Evolutionary conservation across 2,797 vertebrate genomes (phyloP), one percentile per base, ranked within the genome.

Genomic region (Thripadectes ignobilis): DNA sequence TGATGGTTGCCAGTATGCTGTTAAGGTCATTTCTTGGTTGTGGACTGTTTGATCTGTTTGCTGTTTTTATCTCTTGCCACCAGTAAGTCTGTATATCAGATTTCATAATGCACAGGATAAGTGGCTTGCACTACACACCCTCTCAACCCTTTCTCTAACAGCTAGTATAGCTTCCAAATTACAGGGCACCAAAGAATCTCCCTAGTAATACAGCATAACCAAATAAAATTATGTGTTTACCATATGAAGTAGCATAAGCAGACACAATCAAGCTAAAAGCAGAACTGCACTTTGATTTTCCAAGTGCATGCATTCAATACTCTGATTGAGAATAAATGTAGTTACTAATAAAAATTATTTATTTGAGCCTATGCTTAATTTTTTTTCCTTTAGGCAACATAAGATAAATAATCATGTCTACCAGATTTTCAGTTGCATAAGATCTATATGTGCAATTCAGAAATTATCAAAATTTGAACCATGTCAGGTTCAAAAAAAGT

Each of bases 1-100:
- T 36, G 86, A 41, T 68, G 62, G 82, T 34, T 96, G 89, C 92
- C 91, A 95, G 74, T 94, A 51, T 13, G 54, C 76, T 89, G 78
- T 71, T 97, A 95, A 93, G 93, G 96, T 97, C 91, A 96, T 77
- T 96, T 95, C 93, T 96, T 96, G 88, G 85, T 38, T 92, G 80
- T 48, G 68, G 79, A 94, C 89, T 63, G 94, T 97, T 97, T 97
- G 96, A 97, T 97, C 94, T 89, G 62, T 88, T 89, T 65, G 88
- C 95, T 87, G 78, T 94, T 97, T 97, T 97, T 88, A 96, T 96
- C 95, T 94, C 92, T 87, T 91, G 93, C 88, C 88, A 92, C 67
- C 45, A 95, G n/a, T 96, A 92, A 89, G 65, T 89, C 78, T 91
- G 48, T 38, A 7, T 84, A 93, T 97, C 94, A 81, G 43, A 74